Percentiles rank a stretch among this genome's conserved stretches.
Evolutionary conservation across 2,797 vertebrate genomes (phyloP).

Genomic region (Pipistrellus pipistrellus): DNA sequence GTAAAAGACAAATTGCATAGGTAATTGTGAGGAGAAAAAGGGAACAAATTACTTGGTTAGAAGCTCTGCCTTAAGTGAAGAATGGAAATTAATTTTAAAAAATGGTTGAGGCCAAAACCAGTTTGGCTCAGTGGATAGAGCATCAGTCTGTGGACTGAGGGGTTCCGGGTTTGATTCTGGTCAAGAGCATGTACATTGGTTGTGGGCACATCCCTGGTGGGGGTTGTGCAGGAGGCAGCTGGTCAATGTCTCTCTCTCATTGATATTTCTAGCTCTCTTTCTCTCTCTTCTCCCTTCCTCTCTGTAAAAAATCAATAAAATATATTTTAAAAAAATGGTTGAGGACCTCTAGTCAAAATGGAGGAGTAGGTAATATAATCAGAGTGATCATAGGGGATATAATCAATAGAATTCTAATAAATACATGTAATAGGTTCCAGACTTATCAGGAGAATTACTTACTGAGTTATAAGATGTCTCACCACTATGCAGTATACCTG

Average conservation of each 20-base stretch:
- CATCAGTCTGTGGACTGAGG: too few species aligned
- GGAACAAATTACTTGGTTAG: background rate
- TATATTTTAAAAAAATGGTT: background rate
- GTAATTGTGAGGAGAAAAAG: background rate
- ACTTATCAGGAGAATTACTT: background rate
- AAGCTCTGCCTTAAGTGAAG: background rate
- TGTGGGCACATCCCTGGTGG: too few species aligned
- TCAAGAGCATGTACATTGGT: too few species aligned
- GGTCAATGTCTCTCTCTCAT: too few species aligned
- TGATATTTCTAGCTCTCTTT: too few species aligned
- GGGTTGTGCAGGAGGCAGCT: too few species aligned
- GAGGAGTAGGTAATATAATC: background rate
- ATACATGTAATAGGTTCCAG: background rate
- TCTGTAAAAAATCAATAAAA: too few species aligned
- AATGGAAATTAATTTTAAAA: background rate
- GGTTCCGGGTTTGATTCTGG: too few species aligned
- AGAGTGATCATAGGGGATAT: background rate
- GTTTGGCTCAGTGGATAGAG: too few species aligned
- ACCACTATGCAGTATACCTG: background rate
- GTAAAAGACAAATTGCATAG: background rate
- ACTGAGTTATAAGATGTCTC: background rate
- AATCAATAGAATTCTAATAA: background rate
- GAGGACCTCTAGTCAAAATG: background rate
- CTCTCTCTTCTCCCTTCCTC: too few species aligned
- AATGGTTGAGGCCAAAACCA: background rate